Evolutionary conservation across 2,113 vertebrate species (phyloP).

Genomic region (Alectura lathami): DNA sequence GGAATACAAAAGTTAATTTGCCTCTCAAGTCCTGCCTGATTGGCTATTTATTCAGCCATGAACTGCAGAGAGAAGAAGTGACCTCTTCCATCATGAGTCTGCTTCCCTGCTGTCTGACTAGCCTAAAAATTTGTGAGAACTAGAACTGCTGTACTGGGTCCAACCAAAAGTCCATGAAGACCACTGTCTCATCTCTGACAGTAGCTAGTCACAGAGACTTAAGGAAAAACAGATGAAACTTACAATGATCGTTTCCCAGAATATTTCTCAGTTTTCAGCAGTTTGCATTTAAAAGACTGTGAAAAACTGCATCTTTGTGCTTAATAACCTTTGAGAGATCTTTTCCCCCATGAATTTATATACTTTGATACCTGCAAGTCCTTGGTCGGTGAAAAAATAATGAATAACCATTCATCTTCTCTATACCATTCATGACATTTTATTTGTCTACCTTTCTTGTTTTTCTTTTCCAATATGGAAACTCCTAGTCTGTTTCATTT

Average conservation of each 20-base stretch:
- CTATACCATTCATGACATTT: neutral
- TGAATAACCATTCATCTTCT: neutral
- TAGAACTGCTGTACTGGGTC: neutral
- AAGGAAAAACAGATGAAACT: slow-evolving; percentile 4
- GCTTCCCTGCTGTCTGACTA: slow-evolving; percentile 37
- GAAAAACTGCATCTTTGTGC: neutral
- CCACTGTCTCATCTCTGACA: neutral
- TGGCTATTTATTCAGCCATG: neutral
- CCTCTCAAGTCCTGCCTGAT: slow-evolving; percentile 18
- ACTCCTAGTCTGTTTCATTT: neutral
- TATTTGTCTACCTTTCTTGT: neutral
- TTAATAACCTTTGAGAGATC: neutral
- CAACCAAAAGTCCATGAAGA: neutral
- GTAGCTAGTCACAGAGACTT: neutral
- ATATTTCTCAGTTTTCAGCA: slow-evolving; percentile 8
- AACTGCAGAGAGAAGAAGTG: neutral
- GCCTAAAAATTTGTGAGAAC: slow-evolving; percentile 41
- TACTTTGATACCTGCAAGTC: neutral
- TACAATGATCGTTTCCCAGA: neutral
- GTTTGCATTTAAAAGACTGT: neutral
- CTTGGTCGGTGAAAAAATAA: neutral
- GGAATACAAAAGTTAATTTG: slow-evolving; percentile 40
- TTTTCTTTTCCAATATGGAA: neutral
- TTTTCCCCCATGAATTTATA: neutral
- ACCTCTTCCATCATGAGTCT: slow-evolving; percentile 39